phyloP scores from a whole-genome alignment of 1,140 invertebrate species.

The Calosoma granatense region DNA sequence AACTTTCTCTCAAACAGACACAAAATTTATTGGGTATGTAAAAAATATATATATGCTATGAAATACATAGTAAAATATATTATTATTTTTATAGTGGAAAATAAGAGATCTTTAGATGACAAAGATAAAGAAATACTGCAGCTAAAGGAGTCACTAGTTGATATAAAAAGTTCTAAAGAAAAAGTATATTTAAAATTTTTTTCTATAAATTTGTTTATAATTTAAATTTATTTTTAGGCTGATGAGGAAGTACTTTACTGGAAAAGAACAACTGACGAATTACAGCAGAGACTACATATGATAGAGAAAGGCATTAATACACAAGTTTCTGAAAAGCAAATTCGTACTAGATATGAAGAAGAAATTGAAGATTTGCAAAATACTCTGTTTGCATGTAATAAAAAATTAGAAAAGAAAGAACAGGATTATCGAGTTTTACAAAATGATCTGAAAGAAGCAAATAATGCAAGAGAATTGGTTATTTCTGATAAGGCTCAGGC shows the following conservation, averaged over 20 bases:
- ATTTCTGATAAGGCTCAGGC: background rate
- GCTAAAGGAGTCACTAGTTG: background rate
- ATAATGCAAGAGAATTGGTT: background rate
- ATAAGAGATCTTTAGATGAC: background rate
- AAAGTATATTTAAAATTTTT: background rate
- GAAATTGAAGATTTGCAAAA: background rate
- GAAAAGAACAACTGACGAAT: background rate
- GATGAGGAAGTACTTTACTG: background rate
- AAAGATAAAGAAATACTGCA: background rate
- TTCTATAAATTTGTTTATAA: background rate
- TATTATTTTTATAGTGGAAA: background rate
- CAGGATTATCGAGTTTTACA: background rate
- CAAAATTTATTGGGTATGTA: background rate
- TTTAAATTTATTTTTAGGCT: background rate
- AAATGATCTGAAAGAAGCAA: background rate
- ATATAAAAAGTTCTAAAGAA: background rate
- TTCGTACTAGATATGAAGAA: background rate
- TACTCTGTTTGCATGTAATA: background rate
- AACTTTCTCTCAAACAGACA: background rate
- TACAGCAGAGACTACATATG: background rate
- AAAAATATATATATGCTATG: background rate
- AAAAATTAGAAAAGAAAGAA: background rate
- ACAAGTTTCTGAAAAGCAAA: background rate
- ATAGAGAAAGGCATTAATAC: background rate
- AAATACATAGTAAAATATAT: background rate